Evolutionary conservation across 2,797 vertebrate genomes (phyloP).

Genomic region (Amazona ochrocephala): DNA sequence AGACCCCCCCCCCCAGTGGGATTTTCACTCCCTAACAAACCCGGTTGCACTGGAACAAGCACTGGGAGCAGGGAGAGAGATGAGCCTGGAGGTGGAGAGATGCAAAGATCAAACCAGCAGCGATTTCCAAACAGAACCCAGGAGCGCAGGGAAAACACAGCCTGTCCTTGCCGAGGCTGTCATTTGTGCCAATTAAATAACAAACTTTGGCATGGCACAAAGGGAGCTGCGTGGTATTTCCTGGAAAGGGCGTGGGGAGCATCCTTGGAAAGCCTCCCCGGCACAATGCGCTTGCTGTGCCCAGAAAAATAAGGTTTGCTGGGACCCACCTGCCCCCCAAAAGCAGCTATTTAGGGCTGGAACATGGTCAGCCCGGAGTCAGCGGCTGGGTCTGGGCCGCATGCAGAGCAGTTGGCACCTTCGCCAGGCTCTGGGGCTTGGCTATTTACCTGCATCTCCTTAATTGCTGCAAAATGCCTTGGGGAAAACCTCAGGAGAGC

Average conservation of each 20-base stretch:
- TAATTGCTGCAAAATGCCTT: constrained; percentile 44
- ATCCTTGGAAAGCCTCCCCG: constrained; percentile 73
- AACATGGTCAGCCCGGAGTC: constrained; percentile 1
- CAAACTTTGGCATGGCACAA: constrained; percentile 50
- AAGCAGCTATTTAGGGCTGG: constrained; percentile 63
- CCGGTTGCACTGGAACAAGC: not conserved
- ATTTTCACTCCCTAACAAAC: not conserved
- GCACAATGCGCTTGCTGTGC: constrained; percentile 68
- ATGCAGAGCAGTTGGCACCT: constrained; percentile 45
- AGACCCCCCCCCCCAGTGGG: too few species aligned
- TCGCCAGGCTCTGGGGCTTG: constrained; percentile 53
- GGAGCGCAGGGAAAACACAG: constrained; percentile 17
- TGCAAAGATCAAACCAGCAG: constrained; percentile 27
- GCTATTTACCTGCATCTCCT: constrained; percentile 55
- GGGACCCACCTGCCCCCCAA: constrained; percentile 67
- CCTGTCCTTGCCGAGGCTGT: not conserved
- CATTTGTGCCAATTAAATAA: constrained; percentile 61
- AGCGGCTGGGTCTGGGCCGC: constrained; percentile 1
- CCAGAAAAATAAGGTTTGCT: constrained; percentile 51
- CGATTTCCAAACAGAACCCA: not conserved
- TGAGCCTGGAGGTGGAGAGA: not conserved
- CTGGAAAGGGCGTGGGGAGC: constrained; percentile 66
- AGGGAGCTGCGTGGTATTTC: constrained; percentile 69
- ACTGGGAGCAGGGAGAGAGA: not conserved
- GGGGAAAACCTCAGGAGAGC: not conserved